A percentile compares a stretch with the other conserved stretches of the same genome.
These are phyloP conservation scores for Agonum fuliginosum DNA, from an alignment of 2,888 invertebrate genomes.

Conservation along the genomic window DNA sequence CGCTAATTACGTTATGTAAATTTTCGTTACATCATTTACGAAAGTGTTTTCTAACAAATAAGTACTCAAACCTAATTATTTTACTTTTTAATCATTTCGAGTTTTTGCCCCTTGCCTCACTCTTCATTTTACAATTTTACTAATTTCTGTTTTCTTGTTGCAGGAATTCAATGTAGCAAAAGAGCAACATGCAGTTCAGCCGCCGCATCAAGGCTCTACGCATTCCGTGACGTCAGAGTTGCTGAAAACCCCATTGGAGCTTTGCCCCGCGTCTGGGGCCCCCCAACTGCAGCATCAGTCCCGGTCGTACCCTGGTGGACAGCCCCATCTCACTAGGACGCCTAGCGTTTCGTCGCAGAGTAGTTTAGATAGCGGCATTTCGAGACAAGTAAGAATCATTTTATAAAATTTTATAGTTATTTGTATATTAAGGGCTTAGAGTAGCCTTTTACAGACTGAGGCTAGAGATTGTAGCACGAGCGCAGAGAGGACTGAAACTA, in stretches of 20 bases:
- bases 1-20: not conserved
- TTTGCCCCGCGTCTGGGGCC: slow-evolving; percentile 74
- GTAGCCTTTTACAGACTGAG: too few species aligned
- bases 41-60: not conserved
- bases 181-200: slow-evolving; percentile 79
- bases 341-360: slow-evolving; percentile 90
- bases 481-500: too few species aligned
- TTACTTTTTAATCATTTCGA: not conserved
- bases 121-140: not conserved
- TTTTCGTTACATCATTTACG: not conserved
- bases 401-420: not conserved
- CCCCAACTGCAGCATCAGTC: slow-evolving; percentile 81
- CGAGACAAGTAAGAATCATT: slow-evolving; percentile 72
- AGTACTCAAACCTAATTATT: not conserved
- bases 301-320: slow-evolving; percentile 76
- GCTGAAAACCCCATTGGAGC: slow-evolving; percentile 75
- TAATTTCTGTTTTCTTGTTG: slow-evolving; percentile 65
- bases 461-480: too few species aligned
- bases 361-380: slow-evolving; percentile 85
- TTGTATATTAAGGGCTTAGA: too few species aligned
- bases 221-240: slow-evolving; percentile 70
- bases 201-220: slow-evolving; percentile 73
- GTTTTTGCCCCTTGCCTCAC: not conserved
- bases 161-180: slow-evolving; percentile 81
- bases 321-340: slow-evolving; percentile 82